Evolutionary conservation across 2,797 vertebrate genomes (phyloP), one percentile per base, ranked within the genome.

Genomic region (Dendrocincla tyrannina): DNA sequence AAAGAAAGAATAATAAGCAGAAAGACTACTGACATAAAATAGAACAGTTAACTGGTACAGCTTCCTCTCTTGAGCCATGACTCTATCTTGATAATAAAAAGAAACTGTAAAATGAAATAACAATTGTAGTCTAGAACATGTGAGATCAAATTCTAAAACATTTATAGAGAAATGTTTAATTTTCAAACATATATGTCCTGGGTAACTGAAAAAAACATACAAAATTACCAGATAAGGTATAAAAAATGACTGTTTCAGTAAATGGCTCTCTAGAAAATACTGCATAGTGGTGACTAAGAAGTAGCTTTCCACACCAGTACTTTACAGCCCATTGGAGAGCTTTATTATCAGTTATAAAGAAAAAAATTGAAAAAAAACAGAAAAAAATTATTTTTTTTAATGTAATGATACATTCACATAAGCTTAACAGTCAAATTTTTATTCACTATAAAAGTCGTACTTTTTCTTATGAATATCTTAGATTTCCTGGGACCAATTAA

Each of bases 321-420:
- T 97, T 97, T 95, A 92, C 20, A 93, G 80, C 44, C 88, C 78
- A 87, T 88, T 91, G 92, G 91, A 96, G 58, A 91, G 60, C 77
- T 96, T 73, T 89, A 95, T 94, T 95, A 91, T 74, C 27, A 89
- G 60, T 66, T 95, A 88, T 95, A 2, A 15, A 58, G 41, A 95
- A 94, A 17, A 42, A 63, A 84, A 91, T 19, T 35, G 18, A 44
- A 44, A 44, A 44, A 19, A 19, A 93, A 85, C 77, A 49, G 3
- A 47, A 88, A 47, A 88, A 69, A n/a, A n/a, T 6, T 69, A 64
- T 42, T 41, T 85, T 91, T 95, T 92, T 94, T 50, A 0, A 91
- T 69, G 35, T 23, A 85, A 92, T 42, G 41, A 47, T 95, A 95
- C 41, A 92, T 94, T 93, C 82, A 82, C 66, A 95, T 78, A 77